Base-by-base conservation (phyloP, 2,888 invertebrate species). In the Hyppa rectilinea region DNA sequence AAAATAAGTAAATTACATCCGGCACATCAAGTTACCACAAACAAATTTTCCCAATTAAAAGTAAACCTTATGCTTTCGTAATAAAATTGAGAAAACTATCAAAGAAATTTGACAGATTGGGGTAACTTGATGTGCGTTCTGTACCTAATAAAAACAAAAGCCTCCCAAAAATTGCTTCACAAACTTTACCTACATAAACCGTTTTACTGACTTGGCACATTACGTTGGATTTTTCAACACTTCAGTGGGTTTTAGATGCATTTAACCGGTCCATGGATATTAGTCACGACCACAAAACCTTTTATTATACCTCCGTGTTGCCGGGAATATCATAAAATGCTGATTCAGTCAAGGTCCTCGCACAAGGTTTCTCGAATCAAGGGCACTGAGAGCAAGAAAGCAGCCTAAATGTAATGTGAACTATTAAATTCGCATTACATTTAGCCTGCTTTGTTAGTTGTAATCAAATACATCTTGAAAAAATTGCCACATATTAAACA, bases 331-430 rank as follows among this genome's bases (percentile, higher is more conserved):
- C 38, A 38, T 61, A 56, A 72, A 80, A 53, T 47, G 29, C 47
- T 79, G 61, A 79, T 38, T 75, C 58, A 43, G 47, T 59, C 80
- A 75, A 80, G 52, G 75, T 59, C 26, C 52, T 52, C 34, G n/a
- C n/a, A 23, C 61, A 62, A 72, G 45, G 59, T 74, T 80, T 40
- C 23, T 43, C 45, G 40, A 56, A 56, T 80, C 80, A 76, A 80
- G 64, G 80, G 23, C 80, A 64, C 36, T 23, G 40, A 56, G 14
- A 34, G 14, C 38, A 78, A 61, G 78, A 56, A 75, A 56, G 26
- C 55, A 34, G 38, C 6, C 26, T 36, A n/a, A 59, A 23, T 66
- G 10, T 36, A 17, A 45, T 26, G 14, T 23, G 20, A 6, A 40
- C n/a, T n/a, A n/a, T n/a, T n/a, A n/a, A n/a, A n/a, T n/a, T n/a